Base-by-base conservation (phyloP, 2,113 vertebrate species). In the Pardalotus punctatus region DNA sequence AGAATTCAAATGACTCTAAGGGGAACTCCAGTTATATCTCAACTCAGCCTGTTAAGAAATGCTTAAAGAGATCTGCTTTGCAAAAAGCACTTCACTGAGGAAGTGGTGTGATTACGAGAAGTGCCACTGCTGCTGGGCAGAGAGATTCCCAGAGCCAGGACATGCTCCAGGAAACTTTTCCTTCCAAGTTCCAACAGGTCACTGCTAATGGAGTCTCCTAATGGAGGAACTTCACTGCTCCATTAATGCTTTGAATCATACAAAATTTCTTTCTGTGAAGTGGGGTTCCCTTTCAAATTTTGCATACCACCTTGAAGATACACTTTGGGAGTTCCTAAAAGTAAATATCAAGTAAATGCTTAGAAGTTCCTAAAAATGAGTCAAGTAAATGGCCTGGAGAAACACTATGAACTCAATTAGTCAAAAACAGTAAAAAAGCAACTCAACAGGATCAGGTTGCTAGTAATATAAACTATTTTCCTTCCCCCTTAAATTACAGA, bases 401-500 rank as follows among this genome's bases (percentile, higher is more conserved):
- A 81, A 78, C 19, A 72, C 51, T 38, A 45, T 56, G 82, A 90
- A 86, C 24, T 21, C 28, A 47, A 36, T 25, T 69, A 81, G 36
- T 53, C 36, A 72, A 82, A 92, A 88, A 6, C 36, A 76, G 76
- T 61, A 81, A 92, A 86, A 92, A 93, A 31, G 17, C 28, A 92
- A 77, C 67, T 80, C 2, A 3, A 64, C 47, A 71, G 60, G 36
- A 92, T 64, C 35, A 57, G 38, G 48, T 33, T 84, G 42, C 51
- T 95, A 79, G 76, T 65, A 93, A 87, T 54, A 81, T 27, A 84
- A 85, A 70, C 45, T 23, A 78, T 42, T 94, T 96, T 60, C 67
- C 43, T 93, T 91, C 74, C 74, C 24, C 7, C 50, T 79, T 72
- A 77, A 86, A 90, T 85, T 85, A 73, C 66, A 94, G 78, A 97